Evolutionary conservation across 2,113 vertebrate genomes (phyloP), one percentile per base, ranked within the genome.

Genomic region (Proterorhinus semilunaris): DNA sequence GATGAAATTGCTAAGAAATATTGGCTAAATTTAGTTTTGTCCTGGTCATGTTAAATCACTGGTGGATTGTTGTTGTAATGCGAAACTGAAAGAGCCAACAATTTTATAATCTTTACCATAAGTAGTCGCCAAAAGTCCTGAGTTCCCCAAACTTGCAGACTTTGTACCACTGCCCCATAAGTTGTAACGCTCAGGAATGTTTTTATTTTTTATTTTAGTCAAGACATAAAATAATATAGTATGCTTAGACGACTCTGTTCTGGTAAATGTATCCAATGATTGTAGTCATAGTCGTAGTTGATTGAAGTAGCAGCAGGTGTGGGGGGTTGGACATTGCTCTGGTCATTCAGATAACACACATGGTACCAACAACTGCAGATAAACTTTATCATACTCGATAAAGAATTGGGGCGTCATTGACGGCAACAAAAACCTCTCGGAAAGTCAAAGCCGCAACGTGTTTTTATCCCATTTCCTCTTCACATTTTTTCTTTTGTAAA

Each of bases 161-260:
- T 72, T 76, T 73, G 55, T 57, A 81, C 67, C 46, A 67, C 45
- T 72, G 63, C 63, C 54, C 58, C 74, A 74, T 55, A 61, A 75
- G 46, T 65, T 66, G 55, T 76, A 65, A 80, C 69, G 66, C 81
- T 83, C 83, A 87, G 86, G 83, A 80, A 36, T 36, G 1, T 3
- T 36, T 36, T 79, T 71, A 68, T 46, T 58, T 64, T n/a, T 62
- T 9, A 2, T 69, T 13, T 58, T 1, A 47, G 44, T 52, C 42
- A 65, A 47, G 49, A 65, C 10, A 46, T 27, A 10, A 62, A 66
- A 61, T 61, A 62, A 58, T 45, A 57, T 46, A 13, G 52, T 63
- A 45, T 65, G 15, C 12, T 58, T 57, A 12, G 16, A 15, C 55
- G 52, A 72, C n/a, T 7, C 15, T 74, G 2, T 0, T 8, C 46